phyloP scores from a whole-genome alignment of 2,113 vertebrate species.

The Chloropsis hardwickii region DNA sequence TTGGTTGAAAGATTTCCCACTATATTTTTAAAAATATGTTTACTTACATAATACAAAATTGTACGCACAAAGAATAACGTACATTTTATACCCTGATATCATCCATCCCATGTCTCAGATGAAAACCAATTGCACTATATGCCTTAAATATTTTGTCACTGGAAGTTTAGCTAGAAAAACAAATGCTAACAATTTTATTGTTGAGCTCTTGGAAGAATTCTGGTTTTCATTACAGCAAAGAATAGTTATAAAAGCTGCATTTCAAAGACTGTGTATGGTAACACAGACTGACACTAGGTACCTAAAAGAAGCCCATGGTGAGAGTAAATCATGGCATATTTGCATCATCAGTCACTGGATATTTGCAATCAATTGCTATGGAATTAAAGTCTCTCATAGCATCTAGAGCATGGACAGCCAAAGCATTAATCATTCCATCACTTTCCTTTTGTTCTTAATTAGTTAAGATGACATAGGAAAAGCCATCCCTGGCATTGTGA shows the following conservation, averaged over 20 bases:
- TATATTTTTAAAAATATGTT: neutral
- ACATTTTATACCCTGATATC: neutral
- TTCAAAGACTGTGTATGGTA: neutral
- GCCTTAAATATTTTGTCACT: conserved; percentile 42
- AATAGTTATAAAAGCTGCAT: conserved; percentile 8
- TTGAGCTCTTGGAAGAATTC: conserved; percentile 30
- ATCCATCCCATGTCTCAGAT: neutral
- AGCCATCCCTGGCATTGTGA: neutral
- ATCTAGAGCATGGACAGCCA: neutral
- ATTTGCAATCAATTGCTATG: neutral
- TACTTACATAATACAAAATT: neutral
- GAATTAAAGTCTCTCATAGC: conserved; percentile 5
- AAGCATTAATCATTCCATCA: neutral
- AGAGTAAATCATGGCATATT: neutral
- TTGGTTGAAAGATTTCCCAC: neutral
- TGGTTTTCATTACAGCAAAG: conserved; percentile 60
- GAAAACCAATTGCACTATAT: conserved; percentile 18
- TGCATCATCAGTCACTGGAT: neutral
- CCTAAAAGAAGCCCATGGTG: neutral
- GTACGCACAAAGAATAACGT: neutral
- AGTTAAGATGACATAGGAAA: neutral
- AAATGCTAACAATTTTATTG: conserved; percentile 5
- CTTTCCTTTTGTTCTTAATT: conserved; percentile 24
- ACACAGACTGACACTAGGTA: neutral
- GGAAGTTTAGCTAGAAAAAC: conserved; percentile 55